Conservation (phyloP, 1,140 invertebrate genomes). For the Latrodectus geometricus region DNA sequence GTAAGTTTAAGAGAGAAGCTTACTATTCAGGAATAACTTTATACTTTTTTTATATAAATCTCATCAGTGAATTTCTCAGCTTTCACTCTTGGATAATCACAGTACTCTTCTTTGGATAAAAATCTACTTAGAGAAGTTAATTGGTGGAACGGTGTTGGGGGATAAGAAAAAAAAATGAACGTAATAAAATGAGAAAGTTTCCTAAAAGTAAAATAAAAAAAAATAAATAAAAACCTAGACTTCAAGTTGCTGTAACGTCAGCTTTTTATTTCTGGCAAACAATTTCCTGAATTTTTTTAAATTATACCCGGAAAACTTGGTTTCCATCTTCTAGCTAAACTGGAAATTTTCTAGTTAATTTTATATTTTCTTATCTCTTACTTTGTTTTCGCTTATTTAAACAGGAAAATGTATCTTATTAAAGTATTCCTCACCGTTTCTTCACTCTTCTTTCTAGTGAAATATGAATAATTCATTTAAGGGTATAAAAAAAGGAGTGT, state of each 20-base stretch:
- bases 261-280: conserved; percentile 32
- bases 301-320: too few relatives aligned
- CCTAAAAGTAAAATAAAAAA: background rate
- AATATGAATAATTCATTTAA: too few relatives aligned
- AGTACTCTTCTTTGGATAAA: conserved; percentile 26
- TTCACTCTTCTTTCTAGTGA: too few relatives aligned
- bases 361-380: background rate
- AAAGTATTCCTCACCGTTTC: background rate
- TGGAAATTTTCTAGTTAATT: background rate
- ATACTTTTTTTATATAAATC: conserved; percentile 26
- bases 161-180: background rate
- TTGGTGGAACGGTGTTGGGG: conserved; percentile 35
- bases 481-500: too few relatives aligned
- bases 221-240: background rate
- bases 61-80: conserved; percentile 42
- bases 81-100: conserved; percentile 47
- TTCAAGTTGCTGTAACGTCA: conserved; percentile 2
- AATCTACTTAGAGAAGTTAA: conserved; percentile 50
- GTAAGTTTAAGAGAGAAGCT: background rate
- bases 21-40: background rate
- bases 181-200: background rate
- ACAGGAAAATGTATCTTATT: conserved; percentile 25
- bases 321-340: too few relatives aligned
- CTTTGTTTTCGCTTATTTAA: conserved; percentile 1
- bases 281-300: conserved; percentile 26